Conservation (phyloP, 23 tunicate genomes). For the Styela plicata region DNA sequence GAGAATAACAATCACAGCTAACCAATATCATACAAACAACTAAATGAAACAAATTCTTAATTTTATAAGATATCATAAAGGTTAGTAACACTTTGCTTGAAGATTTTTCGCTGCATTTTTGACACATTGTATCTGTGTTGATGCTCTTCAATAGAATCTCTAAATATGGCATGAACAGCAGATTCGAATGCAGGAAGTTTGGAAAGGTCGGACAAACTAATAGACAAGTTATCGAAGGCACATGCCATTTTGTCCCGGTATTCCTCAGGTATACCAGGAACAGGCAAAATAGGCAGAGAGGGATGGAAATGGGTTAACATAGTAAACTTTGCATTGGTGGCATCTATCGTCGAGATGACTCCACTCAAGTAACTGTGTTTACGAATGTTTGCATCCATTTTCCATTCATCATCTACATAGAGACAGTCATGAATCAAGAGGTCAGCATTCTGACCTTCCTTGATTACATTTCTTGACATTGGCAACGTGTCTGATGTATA, state of each 20-base stretch:
- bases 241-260: neutral
- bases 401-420: constrained; percentile 1
- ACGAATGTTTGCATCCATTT: constrained; percentile 32
- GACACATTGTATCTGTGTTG: neutral
- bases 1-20: too few species aligned
- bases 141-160: neutral
- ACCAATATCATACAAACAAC: too few species aligned
- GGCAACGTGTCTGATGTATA: constrained; percentile 84
- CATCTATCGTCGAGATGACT: constrained; percentile 52
- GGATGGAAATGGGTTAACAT: constrained; percentile 51
- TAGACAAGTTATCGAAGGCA: neutral
- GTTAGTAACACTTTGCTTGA: neutral
- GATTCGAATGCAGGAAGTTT: neutral
- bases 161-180: neutral
- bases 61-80: neutral
- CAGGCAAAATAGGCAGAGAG: neutral
- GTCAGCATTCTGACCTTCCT: constrained; percentile 50
- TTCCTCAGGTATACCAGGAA: neutral
- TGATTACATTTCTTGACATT: constrained; percentile 25
- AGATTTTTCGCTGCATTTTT: neutral
- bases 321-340: constrained; percentile 54
- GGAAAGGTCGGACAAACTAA: neutral
- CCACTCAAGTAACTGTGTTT: constrained; percentile 48
- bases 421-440: constrained; percentile 69
- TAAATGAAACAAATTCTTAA: too few species aligned